Percentiles rank a stretch among this genome's conserved stretches.
phyloP scores from a whole-genome alignment of 2,797 vertebrate species.

The Salmo trutta region DNA sequence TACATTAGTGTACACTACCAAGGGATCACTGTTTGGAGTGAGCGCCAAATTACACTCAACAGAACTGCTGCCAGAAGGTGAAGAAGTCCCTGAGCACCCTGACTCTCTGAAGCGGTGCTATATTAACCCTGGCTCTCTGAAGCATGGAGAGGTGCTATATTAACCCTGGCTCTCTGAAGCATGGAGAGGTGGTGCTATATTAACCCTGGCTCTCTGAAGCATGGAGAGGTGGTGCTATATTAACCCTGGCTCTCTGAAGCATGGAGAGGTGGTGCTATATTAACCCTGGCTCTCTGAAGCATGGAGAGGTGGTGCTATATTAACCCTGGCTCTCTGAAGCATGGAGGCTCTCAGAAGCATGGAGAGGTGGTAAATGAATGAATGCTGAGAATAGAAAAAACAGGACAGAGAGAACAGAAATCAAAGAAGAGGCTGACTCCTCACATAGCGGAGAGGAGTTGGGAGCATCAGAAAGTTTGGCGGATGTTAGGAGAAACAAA shows the following conservation, averaged over 20 bases:
- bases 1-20: slow-evolving; percentile 27
- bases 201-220: no score
- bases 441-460: slow-evolving; percentile 32
- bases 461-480: slow-evolving; percentile 66
- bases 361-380: background rate
- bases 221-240: no score
- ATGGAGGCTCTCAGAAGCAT: no score
- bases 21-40: slow-evolving; percentile 48
- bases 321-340: no score
- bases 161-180: no score
- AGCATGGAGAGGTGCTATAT: no score
- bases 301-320: no score
- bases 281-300: no score
- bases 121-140: no score
- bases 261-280: no score
- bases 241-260: no score
- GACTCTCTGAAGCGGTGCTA: slow-evolving; percentile 28
- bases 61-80: slow-evolving; percentile 43
- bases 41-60: slow-evolving; percentile 57
- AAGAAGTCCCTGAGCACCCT: slow-evolving; percentile 47
- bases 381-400: slow-evolving; percentile 44
- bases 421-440: slow-evolving; percentile 45
- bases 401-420: slow-evolving; percentile 52
- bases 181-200: no score
- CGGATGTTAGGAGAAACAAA: slow-evolving; percentile 72